Evolutionary conservation across 1,140 invertebrate species (phyloP).

Genomic region (Onthophagus taurus): DNA sequence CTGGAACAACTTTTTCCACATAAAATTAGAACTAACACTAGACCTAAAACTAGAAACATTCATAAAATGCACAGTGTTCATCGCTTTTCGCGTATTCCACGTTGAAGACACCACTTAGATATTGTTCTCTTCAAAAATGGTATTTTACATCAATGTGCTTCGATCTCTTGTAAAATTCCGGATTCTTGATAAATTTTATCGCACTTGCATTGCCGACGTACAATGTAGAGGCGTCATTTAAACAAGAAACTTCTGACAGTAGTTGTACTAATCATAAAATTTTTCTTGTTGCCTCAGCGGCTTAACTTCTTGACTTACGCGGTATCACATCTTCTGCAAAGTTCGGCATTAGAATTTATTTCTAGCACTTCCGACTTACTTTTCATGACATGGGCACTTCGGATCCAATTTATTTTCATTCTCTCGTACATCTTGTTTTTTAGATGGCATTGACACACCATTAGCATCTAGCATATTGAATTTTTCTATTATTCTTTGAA

Average conservation of each 20-base stretch:
- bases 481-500: slow-evolving; percentile 20
- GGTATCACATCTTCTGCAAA: slow-evolving; percentile 10
- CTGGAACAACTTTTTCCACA: too few species aligned
- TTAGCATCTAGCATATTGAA: slow-evolving; percentile 25
- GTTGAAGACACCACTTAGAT: not conserved
- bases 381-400: slow-evolving; percentile 31
- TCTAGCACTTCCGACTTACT: too few species aligned
- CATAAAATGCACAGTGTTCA: too few species aligned
- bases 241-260: slow-evolving; percentile 10
- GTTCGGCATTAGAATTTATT: too few species aligned
- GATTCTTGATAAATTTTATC: slow-evolving; percentile 33
- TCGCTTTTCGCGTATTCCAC: not conserved
- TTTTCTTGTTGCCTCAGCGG: slow-evolving; percentile 26
- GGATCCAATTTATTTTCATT: slow-evolving; percentile 7
- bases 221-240: not conserved
- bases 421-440: not conserved
- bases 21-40: too few species aligned
- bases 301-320: slow-evolving; percentile 11
- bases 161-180: slow-evolving; percentile 29
- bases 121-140: slow-evolving; percentile 17
- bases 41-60: too few species aligned
- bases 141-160: slow-evolving; percentile 37
- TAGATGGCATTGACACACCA: slow-evolving; percentile 16
- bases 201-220: slow-evolving; percentile 33
- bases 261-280: slow-evolving; percentile 27